Conservation (phyloP, 2,113 vertebrate genomes). For the Cyrtonyx montezumae region DNA sequence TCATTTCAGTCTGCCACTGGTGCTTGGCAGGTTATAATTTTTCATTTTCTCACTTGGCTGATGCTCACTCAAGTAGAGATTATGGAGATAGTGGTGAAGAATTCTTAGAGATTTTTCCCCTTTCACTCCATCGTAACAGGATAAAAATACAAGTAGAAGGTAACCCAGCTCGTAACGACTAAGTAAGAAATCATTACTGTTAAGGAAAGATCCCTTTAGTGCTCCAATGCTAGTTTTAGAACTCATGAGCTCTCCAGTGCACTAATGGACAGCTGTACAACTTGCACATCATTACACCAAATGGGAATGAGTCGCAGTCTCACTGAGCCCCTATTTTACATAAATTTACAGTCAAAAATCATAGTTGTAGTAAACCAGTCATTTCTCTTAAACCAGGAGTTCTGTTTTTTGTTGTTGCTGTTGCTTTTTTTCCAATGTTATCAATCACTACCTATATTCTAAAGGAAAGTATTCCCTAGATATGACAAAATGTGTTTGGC, state of each 20-base stretch:
- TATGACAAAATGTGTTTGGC: not conserved
- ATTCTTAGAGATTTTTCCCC: constrained; percentile 75
- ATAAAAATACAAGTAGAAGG: constrained; percentile 13
- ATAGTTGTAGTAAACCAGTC: not conserved
- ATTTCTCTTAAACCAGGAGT: not conserved
- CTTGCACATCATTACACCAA: fast-evolving
- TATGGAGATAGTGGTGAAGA: constrained; percentile 81
- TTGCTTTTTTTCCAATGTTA: not conserved
- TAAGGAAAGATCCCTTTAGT: not conserved
- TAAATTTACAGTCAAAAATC: not conserved
- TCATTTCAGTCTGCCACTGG: constrained; percentile 88
- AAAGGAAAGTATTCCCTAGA: not conserved
- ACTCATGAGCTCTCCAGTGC: not conserved
- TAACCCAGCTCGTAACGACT: too few species aligned
- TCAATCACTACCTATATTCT: not conserved
- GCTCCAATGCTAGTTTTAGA: not conserved
- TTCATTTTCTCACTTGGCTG: constrained; percentile 87
- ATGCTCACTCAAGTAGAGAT: constrained; percentile 86
- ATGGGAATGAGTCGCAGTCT: not conserved
- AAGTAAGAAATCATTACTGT: not conserved
- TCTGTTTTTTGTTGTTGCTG: not conserved
- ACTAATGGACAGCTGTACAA: not conserved
- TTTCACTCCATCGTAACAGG: constrained; percentile 52
- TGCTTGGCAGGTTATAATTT: constrained; percentile 91
- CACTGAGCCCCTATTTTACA: not conserved